Evolutionary conservation across 2,113 vertebrate genomes (phyloP), one percentile per base, ranked within the genome.

Genomic region (Colius striatus): DNA sequence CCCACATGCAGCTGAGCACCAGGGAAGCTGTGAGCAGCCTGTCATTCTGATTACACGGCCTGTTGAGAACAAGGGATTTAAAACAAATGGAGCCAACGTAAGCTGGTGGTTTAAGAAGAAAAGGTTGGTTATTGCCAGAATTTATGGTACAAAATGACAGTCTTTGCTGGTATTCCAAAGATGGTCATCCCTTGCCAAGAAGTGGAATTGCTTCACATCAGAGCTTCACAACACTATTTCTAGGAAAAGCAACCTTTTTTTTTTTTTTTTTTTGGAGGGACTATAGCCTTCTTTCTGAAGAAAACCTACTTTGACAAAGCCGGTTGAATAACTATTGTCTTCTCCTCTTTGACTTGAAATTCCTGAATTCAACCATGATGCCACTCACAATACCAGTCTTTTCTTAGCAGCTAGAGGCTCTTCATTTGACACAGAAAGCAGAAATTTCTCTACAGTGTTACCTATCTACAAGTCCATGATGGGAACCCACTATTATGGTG

Each of bases 91-190:
- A 92, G 78, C 68, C 73, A 96, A 68, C 45, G 13, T 72, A 89
- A 84, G 48, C 83, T 80, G 51, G 48, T 66, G 38, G 53, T 94
- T 95, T 95, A 81, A 84, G 87, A 19, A 92, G 43, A 85, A 86
- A 95, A 87, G 26, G 51, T 85, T 91, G 57, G 47, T 45, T 77
- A 72, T 74, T 84, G 61, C 86, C 93, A 97, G 82, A 89, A 87
- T 72, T 93, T 92, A 61, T 6, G 20, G 65, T 87, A 94, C 81
- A 71, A 89, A 92, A 76, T 17, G 51, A 58, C 8, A 34, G 34
- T 8, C 7, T 36, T 65, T 94, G 80, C 63, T 79, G 90, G 20
- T 18, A 17, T 91, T 68, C 60, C 80, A 83, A 81, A 95, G 87
- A 71, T 58, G 25, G 20, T 21, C 26, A 34, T 57, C 15, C 41